Evolutionary conservation across 2,797 vertebrate species (phyloP).

Genomic region (Morelia viridis): DNA sequence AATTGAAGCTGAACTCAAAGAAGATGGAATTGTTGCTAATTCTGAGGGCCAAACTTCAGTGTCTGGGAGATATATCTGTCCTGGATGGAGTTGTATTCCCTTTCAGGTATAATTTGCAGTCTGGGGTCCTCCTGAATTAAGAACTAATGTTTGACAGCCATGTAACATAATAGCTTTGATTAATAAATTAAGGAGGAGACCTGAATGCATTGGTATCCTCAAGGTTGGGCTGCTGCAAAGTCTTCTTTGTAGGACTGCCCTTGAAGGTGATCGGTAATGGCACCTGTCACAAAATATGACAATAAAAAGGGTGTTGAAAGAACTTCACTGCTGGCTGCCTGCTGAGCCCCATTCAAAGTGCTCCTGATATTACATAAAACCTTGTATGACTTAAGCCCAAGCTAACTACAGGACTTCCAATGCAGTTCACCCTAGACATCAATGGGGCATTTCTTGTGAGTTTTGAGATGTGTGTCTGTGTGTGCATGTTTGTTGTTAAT

Average conservation of each 20-base stretch:
- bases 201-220: not conserved
- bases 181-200: not conserved
- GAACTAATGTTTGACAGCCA: not conserved
- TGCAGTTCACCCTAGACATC: not conserved
- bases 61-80: not conserved
- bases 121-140: not conserved
- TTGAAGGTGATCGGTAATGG: not conserved
- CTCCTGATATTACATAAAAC: not conserved
- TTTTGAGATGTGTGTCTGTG: not conserved
- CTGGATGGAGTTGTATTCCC: not conserved
- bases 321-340: not conserved
- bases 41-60: not conserved
- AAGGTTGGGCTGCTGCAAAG: not conserved
- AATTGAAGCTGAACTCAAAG: not conserved
- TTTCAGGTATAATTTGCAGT: not conserved
- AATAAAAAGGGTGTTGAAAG: not conserved
- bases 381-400: not conserved
- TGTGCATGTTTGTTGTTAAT: not conserved
- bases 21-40: not conserved
- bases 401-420: not conserved
- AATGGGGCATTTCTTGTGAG: not conserved
- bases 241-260: not conserved
- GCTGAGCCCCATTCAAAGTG: not conserved
- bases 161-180: not conserved
- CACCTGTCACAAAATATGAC: not conserved